Evolutionary conservation across 2,113 vertebrate species (phyloP), one percentile per base, ranked within the genome.

Genomic region (Porphyrio hochstetteri): DNA sequence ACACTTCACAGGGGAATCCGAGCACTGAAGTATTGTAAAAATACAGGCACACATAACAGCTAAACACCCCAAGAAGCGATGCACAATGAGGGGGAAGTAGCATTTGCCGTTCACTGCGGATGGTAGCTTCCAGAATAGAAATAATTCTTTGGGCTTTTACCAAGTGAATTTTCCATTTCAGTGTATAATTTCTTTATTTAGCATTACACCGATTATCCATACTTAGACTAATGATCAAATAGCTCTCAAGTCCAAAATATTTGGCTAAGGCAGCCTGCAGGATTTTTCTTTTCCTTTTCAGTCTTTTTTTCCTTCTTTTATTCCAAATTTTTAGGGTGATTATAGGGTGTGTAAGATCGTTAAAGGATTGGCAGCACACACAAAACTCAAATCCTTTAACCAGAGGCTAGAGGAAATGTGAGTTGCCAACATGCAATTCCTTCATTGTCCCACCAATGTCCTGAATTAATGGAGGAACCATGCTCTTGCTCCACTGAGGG

Each of bases 151-250:
- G 85, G 80, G 77, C 70, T 94, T 92, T 86, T 74, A 94, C 87
- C 91, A 90, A 92, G 77, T 29, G 71, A 69, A 81, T 96, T 96
- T 97, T 95, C 92, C 86, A 88, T 97, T 96, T 93, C 70, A 96
- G 93, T 88, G 82, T 90, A 97, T 96, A 96, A 96, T 97, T 95
- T 96, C 95, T 94, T 97, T 97, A 97, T 96, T 96, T 92, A 95
- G 95, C 94, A 92, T 97, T 97, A 97, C 87, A 96, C 82, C 12
- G 86, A 97, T 97, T 97, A 97, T 90, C 95, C 95, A 95, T 97
- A 96, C 95, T 97, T 95, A 96, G 86, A 75, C 80, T 97, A 96
- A 96, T 97, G 95, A 97, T 97, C 91, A 97, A 97, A 96, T 96
- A 97, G 88, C 86, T 96, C 93, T 85, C 94, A 70, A 96, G 92